phyloP scores from a whole-genome alignment of 2,888 invertebrate species.

The Zaprionus lineosus region DNA sequence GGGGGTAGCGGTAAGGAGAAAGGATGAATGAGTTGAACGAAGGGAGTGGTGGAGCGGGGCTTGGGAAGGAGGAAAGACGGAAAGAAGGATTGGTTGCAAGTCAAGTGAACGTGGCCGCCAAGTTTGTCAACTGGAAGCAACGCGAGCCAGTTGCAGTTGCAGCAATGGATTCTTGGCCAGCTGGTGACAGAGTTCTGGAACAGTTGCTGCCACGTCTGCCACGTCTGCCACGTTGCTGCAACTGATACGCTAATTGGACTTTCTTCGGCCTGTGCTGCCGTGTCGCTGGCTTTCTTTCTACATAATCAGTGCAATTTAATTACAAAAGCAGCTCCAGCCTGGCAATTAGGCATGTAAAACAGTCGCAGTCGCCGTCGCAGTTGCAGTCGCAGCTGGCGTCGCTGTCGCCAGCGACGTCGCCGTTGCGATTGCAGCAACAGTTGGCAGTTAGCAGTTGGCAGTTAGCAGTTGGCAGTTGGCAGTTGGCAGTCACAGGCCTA shows the following conservation, averaged over 20 bases:
- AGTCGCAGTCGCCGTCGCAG: conserved; percentile 25
- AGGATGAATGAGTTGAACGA: conserved; percentile 4
- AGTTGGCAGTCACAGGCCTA: no score
- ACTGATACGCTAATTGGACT: conserved; percentile 64
- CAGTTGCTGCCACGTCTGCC: background rate
- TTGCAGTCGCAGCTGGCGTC: background rate
- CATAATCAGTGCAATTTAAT: conserved; percentile 75
- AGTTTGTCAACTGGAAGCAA: conserved; percentile 57
- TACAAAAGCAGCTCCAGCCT: conserved; percentile 50
- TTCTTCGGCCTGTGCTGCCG: conserved; percentile 43
- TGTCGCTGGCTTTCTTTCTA: conserved; percentile 48
- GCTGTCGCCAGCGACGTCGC: no score
- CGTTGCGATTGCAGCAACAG: no score
- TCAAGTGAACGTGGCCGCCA: conserved; percentile 63
- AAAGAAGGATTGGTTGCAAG: conserved; percentile 27
- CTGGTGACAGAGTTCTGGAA: conserved; percentile 39
- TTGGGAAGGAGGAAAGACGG: conserved; percentile 4
- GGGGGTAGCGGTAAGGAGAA: conserved; percentile 9
- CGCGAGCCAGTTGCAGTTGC: conserved; percentile 25
- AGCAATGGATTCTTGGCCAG: conserved; percentile 29
- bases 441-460: no score
- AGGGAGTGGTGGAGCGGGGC: background rate
- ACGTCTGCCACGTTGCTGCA: background rate
- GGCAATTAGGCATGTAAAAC: conserved; percentile 76
- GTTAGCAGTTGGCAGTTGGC: no score